phyloP scores from a whole-genome alignment of 2,888 invertebrate genomes.

The Cecidostiba fungosa region DNA sequence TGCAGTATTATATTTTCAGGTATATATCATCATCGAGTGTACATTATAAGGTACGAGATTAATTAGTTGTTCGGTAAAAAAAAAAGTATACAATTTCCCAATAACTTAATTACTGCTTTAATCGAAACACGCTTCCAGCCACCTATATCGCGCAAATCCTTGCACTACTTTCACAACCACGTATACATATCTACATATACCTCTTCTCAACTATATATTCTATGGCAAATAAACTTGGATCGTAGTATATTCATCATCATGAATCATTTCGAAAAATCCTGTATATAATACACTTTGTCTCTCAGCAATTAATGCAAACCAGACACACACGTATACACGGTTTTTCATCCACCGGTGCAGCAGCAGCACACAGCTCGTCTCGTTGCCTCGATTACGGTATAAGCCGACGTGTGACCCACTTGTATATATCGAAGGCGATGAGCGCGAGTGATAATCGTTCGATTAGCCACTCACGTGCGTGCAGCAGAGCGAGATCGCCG shows the following conservation, averaged over 20 bases:
- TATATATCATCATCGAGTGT: too few relatives aligned
- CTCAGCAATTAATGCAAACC: not conserved
- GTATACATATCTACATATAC: not conserved
- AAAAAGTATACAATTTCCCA: too few relatives aligned
- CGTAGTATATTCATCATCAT: not conserved
- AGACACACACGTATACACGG: not conserved
- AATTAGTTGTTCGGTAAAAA: too few relatives aligned
- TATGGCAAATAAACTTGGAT: not conserved
- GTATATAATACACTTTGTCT: not conserved
- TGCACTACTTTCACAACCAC: not conserved
- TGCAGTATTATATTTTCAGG: too few relatives aligned
- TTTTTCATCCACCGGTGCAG: not conserved
- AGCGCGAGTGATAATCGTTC: conserved; percentile 62
- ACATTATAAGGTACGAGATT: too few relatives aligned
- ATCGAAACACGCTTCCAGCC: not conserved
- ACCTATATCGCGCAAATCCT: not conserved
- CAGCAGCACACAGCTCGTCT: not conserved
- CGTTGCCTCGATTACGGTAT: not conserved
- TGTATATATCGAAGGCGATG: not conserved
- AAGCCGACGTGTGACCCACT: conserved; percentile 13
- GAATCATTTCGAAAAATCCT: not conserved
- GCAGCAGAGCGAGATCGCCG: conserved; percentile 8
- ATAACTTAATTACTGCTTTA: too few relatives aligned
- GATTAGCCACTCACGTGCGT: conserved; percentile 60
- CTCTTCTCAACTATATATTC: not conserved